phyloP scores from a whole-genome alignment of 2,797 vertebrate genomes.

The Microctenopoma stevenorrisi region DNA sequence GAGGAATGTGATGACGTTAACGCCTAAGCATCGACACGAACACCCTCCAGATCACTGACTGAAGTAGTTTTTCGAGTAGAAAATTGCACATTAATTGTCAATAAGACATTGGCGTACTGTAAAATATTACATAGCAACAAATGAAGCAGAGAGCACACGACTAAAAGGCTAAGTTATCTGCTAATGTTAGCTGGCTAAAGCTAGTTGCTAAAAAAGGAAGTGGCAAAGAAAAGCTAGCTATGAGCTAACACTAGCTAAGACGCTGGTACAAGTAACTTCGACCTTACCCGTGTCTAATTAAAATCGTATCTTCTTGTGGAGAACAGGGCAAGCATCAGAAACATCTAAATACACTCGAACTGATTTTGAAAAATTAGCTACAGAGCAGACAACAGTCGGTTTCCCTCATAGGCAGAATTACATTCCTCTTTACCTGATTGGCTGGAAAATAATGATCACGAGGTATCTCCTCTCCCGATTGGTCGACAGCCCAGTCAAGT shows the following conservation, averaged over 20 bases:
- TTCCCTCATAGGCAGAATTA: background rate
- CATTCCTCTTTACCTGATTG: slow-evolving; percentile 40
- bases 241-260: slow-evolving; percentile 44
- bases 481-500: slow-evolving; percentile 27
- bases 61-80: background rate
- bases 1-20: slow-evolving; percentile 31
- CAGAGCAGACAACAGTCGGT: slow-evolving; percentile 8
- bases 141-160: background rate
- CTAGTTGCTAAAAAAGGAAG: slow-evolving; percentile 52
- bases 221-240: slow-evolving; percentile 31
- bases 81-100: background rate
- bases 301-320: background rate
- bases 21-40: slow-evolving; percentile 24
- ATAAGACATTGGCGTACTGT: background rate
- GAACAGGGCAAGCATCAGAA: background rate
- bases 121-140: background rate
- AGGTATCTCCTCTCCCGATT: slow-evolving; percentile 31
- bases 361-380: slow-evolving; percentile 17
- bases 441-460: slow-evolving; percentile 3
- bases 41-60: background rate
- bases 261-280: background rate
- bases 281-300: slow-evolving; percentile 44
- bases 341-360: slow-evolving; percentile 13
- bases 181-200: slow-evolving; percentile 37
- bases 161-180: background rate